phyloP scores from a whole-genome alignment of 2,888 invertebrate genomes.

The Eristalis intricaria region DNA sequence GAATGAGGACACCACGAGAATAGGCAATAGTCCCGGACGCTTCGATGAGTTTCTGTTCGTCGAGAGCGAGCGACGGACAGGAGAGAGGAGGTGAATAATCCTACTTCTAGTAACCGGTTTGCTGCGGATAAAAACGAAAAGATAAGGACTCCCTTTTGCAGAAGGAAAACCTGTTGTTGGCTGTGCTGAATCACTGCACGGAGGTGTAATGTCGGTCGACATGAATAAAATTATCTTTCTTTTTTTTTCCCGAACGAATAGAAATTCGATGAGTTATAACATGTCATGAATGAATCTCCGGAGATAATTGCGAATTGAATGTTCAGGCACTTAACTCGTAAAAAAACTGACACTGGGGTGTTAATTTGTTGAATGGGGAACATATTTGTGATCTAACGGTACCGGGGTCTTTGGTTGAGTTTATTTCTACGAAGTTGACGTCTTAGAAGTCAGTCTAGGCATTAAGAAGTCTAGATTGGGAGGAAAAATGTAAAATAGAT shows the following conservation, averaged over 20 bases:
- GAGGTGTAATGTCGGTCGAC: not conserved
- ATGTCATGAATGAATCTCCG: no score
- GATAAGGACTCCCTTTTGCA: constrained; percentile 37
- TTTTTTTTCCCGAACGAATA: not conserved
- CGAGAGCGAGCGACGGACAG: not conserved
- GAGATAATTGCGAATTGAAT: no score
- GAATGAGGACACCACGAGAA: constrained; percentile 22
- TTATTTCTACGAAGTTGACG: no score
- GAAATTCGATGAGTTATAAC: no score
- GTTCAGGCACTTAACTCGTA: no score
- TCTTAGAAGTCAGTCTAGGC: no score
- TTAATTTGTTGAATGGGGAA: not conserved
- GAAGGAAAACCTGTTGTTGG: not conserved
- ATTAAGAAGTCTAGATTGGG: no score
- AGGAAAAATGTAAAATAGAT: no score
- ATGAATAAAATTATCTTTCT: not conserved
- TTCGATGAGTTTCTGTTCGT: not conserved
- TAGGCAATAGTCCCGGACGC: not conserved
- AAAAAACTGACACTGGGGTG: not conserved
- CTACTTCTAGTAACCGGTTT: constrained; percentile 35
- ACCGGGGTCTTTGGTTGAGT: not conserved
- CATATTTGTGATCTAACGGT: not conserved
- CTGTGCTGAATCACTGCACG: not conserved
- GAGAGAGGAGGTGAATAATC: constrained; percentile 25
- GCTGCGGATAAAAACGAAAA: not conserved